These are phyloP conservation scores for Neopelma chrysocephalum DNA, from an alignment of 2,797 vertebrate species.

Conservation along the genomic window DNA sequence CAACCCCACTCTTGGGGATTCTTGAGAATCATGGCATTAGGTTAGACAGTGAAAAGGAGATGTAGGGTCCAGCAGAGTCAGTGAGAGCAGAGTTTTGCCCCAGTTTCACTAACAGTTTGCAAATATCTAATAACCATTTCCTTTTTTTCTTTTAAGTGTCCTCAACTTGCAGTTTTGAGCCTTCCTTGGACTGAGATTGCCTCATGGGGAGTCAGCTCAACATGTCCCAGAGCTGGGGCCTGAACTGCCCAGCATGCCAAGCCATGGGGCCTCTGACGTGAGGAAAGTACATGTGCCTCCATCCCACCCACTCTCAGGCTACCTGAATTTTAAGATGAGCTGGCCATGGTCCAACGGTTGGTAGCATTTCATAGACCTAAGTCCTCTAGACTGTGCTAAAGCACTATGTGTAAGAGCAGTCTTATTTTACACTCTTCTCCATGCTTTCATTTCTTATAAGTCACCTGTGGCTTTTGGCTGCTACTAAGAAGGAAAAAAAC, in stretches of 20 bases:
- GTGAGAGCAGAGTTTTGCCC: neutral
- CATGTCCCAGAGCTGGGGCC: neutral
- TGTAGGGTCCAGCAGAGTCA: neutral
- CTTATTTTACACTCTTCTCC: constrained; percentile 14
- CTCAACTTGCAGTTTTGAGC: neutral
- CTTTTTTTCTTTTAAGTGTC: neutral
- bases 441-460: constrained; percentile 35
- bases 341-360: neutral
- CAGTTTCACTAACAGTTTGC: neutral
- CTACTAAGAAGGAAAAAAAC: neutral
- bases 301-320: neutral
- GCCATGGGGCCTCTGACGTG: neutral
- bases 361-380: constrained; percentile 18
- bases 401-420: neutral
- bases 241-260: neutral
- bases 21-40: neutral
- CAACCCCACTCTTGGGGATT: neutral
- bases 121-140: neutral
- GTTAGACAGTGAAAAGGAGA: neutral
- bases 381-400: constrained; percentile 27
- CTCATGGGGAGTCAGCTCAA: neutral
- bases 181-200: neutral
- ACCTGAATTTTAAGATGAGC: neutral
- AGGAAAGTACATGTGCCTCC: neutral
- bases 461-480: constrained; percentile 75